Base-by-base conservation (phyloP, 2,113 vertebrate genomes). In the Leptodactylus fuscus region DNA sequence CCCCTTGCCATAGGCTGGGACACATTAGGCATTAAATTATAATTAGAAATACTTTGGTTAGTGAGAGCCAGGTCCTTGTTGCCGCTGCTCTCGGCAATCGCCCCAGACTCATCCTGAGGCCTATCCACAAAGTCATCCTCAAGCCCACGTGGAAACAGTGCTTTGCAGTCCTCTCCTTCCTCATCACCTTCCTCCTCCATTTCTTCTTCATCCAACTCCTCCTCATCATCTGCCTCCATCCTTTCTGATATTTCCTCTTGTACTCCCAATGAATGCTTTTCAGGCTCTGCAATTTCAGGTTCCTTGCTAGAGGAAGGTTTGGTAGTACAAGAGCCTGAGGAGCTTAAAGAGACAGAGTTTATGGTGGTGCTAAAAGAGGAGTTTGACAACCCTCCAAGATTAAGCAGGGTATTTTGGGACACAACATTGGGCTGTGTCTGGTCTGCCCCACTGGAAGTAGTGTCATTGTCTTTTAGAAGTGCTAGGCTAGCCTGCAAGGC, bases 11-110 rank as follows among this genome's bases (percentile, higher is more conserved):
- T 92, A 90, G 95, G 95, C 96, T 98, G 97, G 93, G 97, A 95
- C 96, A 96, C 93, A 91, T 95, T 97, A 98, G 98, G 97, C 96
- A 98, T 98, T 97, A 99, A 98, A 96, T 97, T 96, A 98, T 97
- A 97, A 97, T 97, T 98, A 96, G 97, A 98, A 97, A 98, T 97
- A 96, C 98, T 99, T 99, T 99, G 98, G 98, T 99, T 99, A 98
- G 98, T 98, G 96, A 98, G 96, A 97, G 96, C 95, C 94, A 95
- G 94, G 96, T 97, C 96, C 94, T 93, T 96, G 92, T 95, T 94
- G 93, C 91, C 91, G 89, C 93, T 91, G 91, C 95, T 90, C 93
- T 95, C 95, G 93, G 94, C 94, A 90, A 90, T 87, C 84, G 91
- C 92, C 90, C 94, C 93, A 89, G 91, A 88, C 70, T 96, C 95